phyloP scores from a whole-genome alignment of 1,140 invertebrate genomes.

The Atopsyche davidsoni region DNA sequence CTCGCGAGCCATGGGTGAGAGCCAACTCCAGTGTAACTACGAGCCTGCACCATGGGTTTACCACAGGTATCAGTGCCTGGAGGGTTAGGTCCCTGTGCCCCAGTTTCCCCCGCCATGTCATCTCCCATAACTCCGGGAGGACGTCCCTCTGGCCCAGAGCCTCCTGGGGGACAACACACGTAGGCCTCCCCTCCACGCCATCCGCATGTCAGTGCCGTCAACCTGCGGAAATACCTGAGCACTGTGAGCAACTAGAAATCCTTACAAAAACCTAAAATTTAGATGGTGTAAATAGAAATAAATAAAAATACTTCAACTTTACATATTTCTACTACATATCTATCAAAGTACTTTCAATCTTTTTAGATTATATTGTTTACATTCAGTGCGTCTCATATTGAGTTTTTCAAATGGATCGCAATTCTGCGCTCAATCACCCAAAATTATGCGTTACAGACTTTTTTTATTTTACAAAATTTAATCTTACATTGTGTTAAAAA shows the following conservation, averaged over 20 bases:
- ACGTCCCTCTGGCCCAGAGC: constrained; percentile 29
- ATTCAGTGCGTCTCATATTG: too few species aligned
- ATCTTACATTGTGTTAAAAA: not conserved
- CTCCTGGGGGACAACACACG: constrained; percentile 45
- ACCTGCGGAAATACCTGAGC: constrained; percentile 43
- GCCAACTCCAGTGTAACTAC: constrained; percentile 58
- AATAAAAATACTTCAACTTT: too few species aligned
- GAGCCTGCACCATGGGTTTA: constrained; percentile 54
- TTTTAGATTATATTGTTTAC: too few species aligned
- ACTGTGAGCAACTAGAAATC: constrained; percentile 10
- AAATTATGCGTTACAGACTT: too few species aligned
- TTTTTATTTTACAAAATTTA: not conserved
- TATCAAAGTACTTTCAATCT: too few species aligned
- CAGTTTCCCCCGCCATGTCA: constrained; percentile 3
- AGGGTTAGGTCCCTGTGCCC: not conserved
- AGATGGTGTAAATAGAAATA: too few species aligned
- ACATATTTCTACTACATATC: too few species aligned
- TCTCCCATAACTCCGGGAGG: not conserved
- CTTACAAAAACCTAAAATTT: too few species aligned
- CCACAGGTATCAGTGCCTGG: constrained; percentile 48
- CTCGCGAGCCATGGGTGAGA: constrained; percentile 61
- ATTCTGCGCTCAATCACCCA: too few species aligned
- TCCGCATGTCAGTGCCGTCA: constrained; percentile 43
- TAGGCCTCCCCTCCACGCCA: constrained; percentile 41
- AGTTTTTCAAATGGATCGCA: too few species aligned